Evolutionary conservation across 2,888 invertebrate genomes (phyloP).

Genomic region (Lithodes maja): DNA sequence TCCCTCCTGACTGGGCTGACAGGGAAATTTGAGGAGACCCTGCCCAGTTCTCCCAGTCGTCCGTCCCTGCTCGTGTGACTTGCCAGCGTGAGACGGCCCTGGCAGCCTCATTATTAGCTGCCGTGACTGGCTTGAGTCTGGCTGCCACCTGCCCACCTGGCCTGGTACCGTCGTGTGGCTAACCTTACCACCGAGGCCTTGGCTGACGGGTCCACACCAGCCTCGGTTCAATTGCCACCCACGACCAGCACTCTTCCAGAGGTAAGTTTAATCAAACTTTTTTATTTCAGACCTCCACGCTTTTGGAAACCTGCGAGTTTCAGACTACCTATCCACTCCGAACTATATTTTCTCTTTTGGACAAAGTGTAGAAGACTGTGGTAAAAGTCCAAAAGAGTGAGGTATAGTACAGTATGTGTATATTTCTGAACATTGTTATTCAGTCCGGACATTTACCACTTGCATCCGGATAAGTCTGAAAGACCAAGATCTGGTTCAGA

Average conservation of each 20-base stretch:
- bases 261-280: neutral
- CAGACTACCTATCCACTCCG: no score
- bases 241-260: slow-evolving; percentile 47
- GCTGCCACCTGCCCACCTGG: slow-evolving; percentile 41
- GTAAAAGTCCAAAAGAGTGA: no score
- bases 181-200: slow-evolving; percentile 7
- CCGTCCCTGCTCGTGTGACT: slow-evolving; percentile 43
- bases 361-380: no score
- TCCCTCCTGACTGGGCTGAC: slow-evolving; percentile 52
- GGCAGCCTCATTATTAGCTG: slow-evolving; percentile 20
- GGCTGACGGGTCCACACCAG: neutral
- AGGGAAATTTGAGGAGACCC: slow-evolving; percentile 57
- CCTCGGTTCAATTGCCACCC: slow-evolving; percentile 9
- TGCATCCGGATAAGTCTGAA: no score
- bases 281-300: no score
- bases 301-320: no score
- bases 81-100: slow-evolving; percentile 42
- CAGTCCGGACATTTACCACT: no score
- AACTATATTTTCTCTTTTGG: no score
- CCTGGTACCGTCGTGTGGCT: slow-evolving; percentile 39
- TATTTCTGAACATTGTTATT: no score
- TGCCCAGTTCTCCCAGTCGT: slow-evolving; percentile 13
- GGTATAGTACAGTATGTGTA: no score
- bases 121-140: slow-evolving; percentile 43
- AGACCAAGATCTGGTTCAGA: no score